Evolutionary conservation across 53 echinoderm and acorn worm species (phyloP).

Genomic region (Temnopleurus reevesii): DNA sequence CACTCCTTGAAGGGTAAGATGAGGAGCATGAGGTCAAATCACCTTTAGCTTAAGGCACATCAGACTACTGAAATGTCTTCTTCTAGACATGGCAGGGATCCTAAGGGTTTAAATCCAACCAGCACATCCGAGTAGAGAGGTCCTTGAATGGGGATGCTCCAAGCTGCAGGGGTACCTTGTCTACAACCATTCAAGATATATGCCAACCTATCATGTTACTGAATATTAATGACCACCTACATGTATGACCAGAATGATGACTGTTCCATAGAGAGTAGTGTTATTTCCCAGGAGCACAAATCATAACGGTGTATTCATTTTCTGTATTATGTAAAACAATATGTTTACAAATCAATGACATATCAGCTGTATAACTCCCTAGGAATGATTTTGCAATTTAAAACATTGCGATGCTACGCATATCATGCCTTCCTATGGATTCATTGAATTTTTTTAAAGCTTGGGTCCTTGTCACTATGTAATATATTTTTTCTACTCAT

Average conservation of each 20-base stretch:
- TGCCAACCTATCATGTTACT: background rate
- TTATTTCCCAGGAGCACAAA: too few relatives aligned
- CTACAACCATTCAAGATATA: background rate
- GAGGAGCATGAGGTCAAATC: background rate
- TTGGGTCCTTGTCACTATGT: too few relatives aligned
- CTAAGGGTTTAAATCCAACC: background rate
- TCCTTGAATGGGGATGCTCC: background rate
- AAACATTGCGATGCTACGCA: too few relatives aligned
- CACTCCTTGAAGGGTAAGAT: background rate
- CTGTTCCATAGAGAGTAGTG: background rate
- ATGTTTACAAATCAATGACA: too few relatives aligned
- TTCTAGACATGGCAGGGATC: background rate
- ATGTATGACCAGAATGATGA: background rate
- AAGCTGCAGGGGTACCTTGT: background rate
- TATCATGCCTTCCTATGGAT: too few relatives aligned
- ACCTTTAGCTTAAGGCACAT: background rate
- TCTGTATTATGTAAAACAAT: too few relatives aligned
- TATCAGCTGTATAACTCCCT: too few relatives aligned
- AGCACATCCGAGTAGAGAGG: background rate
- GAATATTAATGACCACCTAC: background rate
- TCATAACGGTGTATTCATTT: too few relatives aligned
- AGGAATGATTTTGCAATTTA: too few relatives aligned
- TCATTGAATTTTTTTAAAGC: too few relatives aligned
- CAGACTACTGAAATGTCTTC: background rate
- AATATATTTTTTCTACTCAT: too few relatives aligned